These are phyloP conservation scores for Noctilio leporinus DNA, from an alignment of 2,113 vertebrate genomes.

Conservation along the genomic window DNA sequence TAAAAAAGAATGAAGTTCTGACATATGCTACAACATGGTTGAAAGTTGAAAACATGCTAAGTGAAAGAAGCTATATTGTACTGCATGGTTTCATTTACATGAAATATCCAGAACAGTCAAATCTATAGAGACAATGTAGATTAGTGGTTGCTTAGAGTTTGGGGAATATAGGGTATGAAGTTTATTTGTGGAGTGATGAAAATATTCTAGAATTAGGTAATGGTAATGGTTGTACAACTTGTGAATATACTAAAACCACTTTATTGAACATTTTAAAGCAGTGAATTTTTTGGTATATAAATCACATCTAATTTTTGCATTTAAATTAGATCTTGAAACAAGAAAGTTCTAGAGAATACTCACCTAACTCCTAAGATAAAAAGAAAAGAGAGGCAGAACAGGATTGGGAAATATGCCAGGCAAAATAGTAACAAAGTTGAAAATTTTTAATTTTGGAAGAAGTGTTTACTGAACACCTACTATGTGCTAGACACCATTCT, in stretches of 20 bases:
- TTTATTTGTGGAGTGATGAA: background rate
- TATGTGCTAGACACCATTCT: background rate
- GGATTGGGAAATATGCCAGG: background rate
- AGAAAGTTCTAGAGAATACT: background rate
- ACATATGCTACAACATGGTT: background rate
- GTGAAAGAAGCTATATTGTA: background rate
- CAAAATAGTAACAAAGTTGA: background rate
- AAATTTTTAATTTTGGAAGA: background rate
- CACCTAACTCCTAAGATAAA: background rate
- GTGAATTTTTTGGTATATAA: background rate
- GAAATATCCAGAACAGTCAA: background rate
- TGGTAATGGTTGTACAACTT: background rate
- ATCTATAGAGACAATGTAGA: background rate
- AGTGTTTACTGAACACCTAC: background rate
- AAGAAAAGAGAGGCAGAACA: background rate
- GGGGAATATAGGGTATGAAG: too few species aligned
- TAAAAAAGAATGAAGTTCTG: background rate
- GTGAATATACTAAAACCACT: background rate
- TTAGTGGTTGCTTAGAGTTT: background rate
- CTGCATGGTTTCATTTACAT: background rate
- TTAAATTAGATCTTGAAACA: background rate
- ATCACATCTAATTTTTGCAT: background rate
- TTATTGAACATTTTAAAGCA: background rate
- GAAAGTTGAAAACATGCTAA: background rate
- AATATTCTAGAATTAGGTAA: background rate